A percentile compares a stretch with the other conserved stretches of the same genome.
phyloP scores from a whole-genome alignment of 2,797 vertebrate species.

The Euthynnus affinis region DNA sequence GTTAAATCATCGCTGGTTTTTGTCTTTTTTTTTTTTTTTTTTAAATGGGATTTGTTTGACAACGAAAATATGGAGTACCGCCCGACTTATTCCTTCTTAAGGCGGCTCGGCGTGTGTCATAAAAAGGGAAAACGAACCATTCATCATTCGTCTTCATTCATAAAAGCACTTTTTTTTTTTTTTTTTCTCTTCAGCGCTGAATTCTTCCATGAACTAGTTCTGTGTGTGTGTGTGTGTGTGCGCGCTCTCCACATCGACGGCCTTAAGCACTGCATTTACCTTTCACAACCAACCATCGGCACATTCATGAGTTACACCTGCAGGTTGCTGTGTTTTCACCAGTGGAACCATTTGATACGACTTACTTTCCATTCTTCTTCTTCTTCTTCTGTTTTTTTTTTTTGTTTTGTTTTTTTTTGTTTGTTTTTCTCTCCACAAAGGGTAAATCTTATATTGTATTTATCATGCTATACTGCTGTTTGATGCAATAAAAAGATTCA shows the following conservation, averaged over 20 bases:
- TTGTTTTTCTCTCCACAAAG: constrained; percentile 22
- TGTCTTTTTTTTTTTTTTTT: too few species aligned
- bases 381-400: constrained; percentile 17
- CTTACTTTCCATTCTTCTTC: background rate
- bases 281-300: constrained; percentile 23
- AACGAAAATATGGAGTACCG: background rate
- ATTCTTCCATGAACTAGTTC: constrained; percentile 18
- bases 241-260: constrained; percentile 12
- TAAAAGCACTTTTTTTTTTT: background rate
- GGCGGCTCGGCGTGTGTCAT: background rate
- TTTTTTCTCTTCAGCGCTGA: background rate
- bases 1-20: background rate
- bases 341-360: constrained; percentile 37
- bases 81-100: too few species aligned
- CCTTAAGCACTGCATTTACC: constrained; percentile 52
- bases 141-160: constrained; percentile 23
- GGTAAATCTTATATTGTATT: constrained; percentile 60
- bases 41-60: background rate
- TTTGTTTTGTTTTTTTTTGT: background rate
- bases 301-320: constrained; percentile 32
- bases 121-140: constrained; percentile 3
- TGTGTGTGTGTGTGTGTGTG: background rate
- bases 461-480: constrained; percentile 76
- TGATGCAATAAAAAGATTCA: constrained; percentile 81
- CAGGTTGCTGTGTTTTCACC: constrained; percentile 29